Evolutionary conservation across 2,797 vertebrate species (phyloP).

Genomic region (Enteromius treurensis): DNA sequence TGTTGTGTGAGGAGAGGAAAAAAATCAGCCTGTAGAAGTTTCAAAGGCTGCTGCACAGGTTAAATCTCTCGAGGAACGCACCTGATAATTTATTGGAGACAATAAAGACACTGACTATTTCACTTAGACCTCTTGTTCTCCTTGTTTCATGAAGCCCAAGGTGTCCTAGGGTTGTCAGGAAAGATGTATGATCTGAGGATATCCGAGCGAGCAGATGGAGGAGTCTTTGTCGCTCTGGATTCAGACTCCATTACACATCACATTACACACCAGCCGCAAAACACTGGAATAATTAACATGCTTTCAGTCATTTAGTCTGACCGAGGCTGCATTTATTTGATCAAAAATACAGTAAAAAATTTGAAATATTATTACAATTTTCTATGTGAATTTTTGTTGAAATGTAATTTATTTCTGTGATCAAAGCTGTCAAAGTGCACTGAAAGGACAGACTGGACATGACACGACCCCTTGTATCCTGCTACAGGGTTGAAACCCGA

Average conservation of each 20-base stretch:
- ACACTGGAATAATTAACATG: no score
- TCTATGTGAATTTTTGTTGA: no score
- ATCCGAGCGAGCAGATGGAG: background rate
- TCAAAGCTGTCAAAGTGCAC: no score
- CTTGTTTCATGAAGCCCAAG: conserved; percentile 58
- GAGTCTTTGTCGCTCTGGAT: background rate
- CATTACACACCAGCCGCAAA: no score
- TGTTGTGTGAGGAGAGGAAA: conserved; percentile 65
- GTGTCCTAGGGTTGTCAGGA: conserved; percentile 16
- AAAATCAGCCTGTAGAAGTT: conserved; percentile 69
- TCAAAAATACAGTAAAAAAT: no score
- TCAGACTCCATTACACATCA: conserved; percentile 15
- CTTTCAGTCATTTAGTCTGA: no score
- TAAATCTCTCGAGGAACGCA: conserved; percentile 71
- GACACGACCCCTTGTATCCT: no score
- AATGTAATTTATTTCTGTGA: no score
- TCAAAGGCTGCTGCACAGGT: conserved; percentile 74
- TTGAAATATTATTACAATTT: no score
- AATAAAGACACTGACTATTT: conserved; percentile 75
- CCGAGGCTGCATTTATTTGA: no score
- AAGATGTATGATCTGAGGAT: conserved; percentile 16
- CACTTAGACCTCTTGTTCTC: conserved; percentile 70
- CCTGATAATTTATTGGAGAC: conserved; percentile 79
- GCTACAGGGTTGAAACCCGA: no score
- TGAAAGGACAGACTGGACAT: no score